These are phyloP conservation scores for Jaculus jaculus DNA, from an alignment of 2,113 vertebrate genomes.

Conservation along the genomic window DNA sequence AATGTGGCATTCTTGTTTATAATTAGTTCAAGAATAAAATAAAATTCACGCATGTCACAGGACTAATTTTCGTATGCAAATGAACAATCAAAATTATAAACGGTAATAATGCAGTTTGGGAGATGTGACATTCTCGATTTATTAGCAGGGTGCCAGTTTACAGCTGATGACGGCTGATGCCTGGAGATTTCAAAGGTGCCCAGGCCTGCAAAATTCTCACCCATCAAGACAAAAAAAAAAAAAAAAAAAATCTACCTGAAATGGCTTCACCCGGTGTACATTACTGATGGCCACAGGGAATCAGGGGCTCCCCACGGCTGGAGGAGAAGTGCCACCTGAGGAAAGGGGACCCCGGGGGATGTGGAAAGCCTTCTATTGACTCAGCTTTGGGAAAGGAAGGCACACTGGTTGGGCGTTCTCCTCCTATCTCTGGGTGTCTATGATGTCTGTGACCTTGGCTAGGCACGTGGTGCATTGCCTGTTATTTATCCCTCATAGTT, in stretches of 20 bases:
- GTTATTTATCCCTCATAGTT: no score
- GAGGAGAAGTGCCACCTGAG: not conserved
- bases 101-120: slow-evolving; percentile 97
- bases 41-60: slow-evolving; percentile 96
- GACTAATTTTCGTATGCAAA: slow-evolving; percentile 99
- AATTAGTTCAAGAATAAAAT: slow-evolving; percentile 96
- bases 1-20: slow-evolving; percentile 99
- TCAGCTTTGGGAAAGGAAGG: not conserved
- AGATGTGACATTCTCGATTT: slow-evolving; percentile 93
- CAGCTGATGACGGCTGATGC: slow-evolving; percentile 89
- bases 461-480: not conserved
- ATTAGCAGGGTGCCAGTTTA: slow-evolving; percentile 86
- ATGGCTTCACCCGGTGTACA: slow-evolving; percentile 12
- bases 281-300: slow-evolving; percentile 52
- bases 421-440: not conserved
- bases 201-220: slow-evolving; percentile 53
- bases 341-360: not conserved
- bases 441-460: not conserved
- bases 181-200: slow-evolving; percentile 83
- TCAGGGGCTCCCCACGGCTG: not conserved
- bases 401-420: not conserved
- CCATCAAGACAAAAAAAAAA: slow-evolving; percentile 49
- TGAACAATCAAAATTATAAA: slow-evolving; percentile 99
- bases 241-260: slow-evolving; percentile 21
- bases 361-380: not conserved